Evolutionary conservation across 2,797 vertebrate species (phyloP), one percentile per base, ranked within the genome.

Genomic region (Petrocephalus schoutedeni): DNA sequence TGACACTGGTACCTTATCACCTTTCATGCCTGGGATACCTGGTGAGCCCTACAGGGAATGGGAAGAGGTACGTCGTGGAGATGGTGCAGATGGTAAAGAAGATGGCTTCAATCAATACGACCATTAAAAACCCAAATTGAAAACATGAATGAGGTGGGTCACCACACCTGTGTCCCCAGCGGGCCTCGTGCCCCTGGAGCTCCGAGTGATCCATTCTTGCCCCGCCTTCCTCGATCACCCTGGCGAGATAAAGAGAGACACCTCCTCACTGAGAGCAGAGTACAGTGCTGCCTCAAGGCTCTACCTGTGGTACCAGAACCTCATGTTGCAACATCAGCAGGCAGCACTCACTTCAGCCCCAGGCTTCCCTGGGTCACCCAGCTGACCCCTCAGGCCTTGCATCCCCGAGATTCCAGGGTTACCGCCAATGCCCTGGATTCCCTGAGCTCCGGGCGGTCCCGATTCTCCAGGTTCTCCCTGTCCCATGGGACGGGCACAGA

Each of bases 381-480:
- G 91, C 0, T 90, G 88, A 0, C 97, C 97, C 90, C 94, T 95
- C 10, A 92, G 80, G 3, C 97, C 97, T 0, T 94, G 93, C 12
- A 93, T 92, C 7, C 97, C 97, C 0, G 96, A 94, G 6, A 91
- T 94, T 5, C 97, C 97, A 0, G 93, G 12, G 1, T 95, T 96
- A 49, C 97, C 97, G 0, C 51, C 93, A 53, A 98, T 97, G 53
- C 97, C 97, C 91, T 98, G 97, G 89, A 97, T 95, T 9, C 97
- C 97, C 88, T 97, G 97, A 88, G 96, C 96, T 87, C 97, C 97
- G 1, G 95, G 90, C 88, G 96, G 95, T 74, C 97, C 97, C 0
- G 94, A 91, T 3, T 93, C 94, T 2, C 97, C 97, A 1, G 97
- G 97, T 83, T 97, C 96, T 1, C 97, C 97, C 97, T 98, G 89